Conservation (phyloP, 2,888 invertebrate species). For the Parelbella ahira region DNA sequence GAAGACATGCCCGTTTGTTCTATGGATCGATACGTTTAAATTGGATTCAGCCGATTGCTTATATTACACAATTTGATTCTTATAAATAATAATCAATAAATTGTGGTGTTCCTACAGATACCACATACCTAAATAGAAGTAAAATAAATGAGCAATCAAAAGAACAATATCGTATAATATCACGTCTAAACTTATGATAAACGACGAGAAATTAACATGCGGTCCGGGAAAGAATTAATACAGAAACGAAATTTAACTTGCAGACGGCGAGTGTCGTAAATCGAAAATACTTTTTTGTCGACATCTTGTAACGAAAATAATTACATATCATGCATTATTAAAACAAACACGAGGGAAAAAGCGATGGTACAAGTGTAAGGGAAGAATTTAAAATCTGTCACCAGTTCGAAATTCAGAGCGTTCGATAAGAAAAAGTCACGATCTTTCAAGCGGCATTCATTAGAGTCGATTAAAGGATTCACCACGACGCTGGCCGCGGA, state of each 20-base stretch:
- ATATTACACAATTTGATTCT: constrained; percentile 31
- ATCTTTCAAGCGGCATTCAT: constrained; percentile 65
- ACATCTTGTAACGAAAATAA: constrained; percentile 64
- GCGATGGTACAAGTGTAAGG: constrained; percentile 69
- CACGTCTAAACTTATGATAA: constrained; percentile 29
- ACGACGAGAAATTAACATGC: constrained; percentile 31
- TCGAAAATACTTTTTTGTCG: constrained; percentile 47
- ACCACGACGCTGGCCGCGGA: constrained; percentile 42
- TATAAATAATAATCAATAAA: constrained; percentile 10
- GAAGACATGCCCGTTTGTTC: constrained; percentile 31
- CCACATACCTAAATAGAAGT: constrained; percentile 1
- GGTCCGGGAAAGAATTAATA: constrained; percentile 26
- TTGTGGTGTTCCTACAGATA: not conserved
- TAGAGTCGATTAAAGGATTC: constrained; percentile 65
- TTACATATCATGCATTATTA: constrained; percentile 74
- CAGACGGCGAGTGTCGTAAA: constrained; percentile 49
- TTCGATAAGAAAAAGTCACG: constrained; percentile 59
- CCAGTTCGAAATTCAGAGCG: constrained; percentile 71
- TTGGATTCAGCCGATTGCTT: constrained; percentile 41
- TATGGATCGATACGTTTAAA: constrained; percentile 47
- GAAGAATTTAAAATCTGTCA: constrained; percentile 79
- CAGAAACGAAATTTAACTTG: constrained; percentile 38
- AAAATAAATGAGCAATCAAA: not conserved
- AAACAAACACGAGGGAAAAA: constrained; percentile 60
- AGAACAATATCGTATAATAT: constrained; percentile 8